A percentile compares a stretch with the other conserved stretches of the same genome.
These are phyloP conservation scores for Isurus oxyrinchus DNA, from an alignment of 2,113 vertebrate species.

Conservation along the genomic window DNA sequence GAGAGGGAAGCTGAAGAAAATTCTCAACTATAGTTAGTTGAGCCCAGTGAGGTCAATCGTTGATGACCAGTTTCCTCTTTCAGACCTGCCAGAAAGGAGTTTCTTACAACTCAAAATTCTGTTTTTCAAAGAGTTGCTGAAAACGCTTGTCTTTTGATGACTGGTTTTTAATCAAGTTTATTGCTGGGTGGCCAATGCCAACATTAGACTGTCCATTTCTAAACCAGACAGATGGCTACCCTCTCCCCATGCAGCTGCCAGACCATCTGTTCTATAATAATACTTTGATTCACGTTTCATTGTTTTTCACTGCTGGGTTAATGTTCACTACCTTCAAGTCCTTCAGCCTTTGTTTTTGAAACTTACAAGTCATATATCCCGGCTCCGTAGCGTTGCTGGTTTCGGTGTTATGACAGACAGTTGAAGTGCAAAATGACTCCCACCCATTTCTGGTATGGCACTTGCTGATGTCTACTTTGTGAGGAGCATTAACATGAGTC, in stretches of 20 bases:
- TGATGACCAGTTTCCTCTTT: neutral
- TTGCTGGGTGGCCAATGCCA: neutral
- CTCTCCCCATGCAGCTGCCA: neutral
- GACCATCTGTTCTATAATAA: slow-evolving; percentile 11
- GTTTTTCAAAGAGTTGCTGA: neutral
- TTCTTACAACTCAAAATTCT: neutral
- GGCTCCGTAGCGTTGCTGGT: neutral
- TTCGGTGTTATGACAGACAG: neutral
- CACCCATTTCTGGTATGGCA: too few species aligned
- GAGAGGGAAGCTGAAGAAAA: neutral
- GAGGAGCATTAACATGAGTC: too few species aligned
- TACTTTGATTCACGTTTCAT: neutral
- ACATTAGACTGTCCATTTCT: neutral
- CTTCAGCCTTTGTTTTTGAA: neutral
- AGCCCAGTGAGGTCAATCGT: neutral
- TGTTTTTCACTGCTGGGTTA: neutral
- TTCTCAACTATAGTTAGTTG: neutral
- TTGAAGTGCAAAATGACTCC: too few species aligned
- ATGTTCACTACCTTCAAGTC: neutral
- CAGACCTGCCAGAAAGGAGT: neutral
- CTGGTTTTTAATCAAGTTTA: neutral
- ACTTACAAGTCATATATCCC: neutral
- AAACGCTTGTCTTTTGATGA: neutral
- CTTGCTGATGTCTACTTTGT: too few species aligned
- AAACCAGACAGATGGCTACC: neutral